Conservation (phyloP, 2,888 invertebrate species). For the Drosophila melanosoma region DNA sequence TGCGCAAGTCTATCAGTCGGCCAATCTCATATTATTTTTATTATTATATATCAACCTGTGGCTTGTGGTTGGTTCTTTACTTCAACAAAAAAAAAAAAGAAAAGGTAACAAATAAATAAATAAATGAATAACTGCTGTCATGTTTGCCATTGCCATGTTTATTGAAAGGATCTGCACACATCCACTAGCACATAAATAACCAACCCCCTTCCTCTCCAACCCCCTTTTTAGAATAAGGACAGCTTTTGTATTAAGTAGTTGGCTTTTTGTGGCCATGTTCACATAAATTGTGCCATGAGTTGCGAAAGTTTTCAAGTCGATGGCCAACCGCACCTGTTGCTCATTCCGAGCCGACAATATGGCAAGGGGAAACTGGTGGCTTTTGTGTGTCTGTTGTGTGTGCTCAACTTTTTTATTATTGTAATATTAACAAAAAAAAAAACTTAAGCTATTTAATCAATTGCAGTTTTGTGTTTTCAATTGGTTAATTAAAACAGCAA, state of each 20-base stretch:
- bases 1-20: constrained; percentile 53
- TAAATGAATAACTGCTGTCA: constrained; percentile 65
- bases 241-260: constrained; percentile 53
- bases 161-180: constrained; percentile 56
- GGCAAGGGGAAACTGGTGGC: constrained; percentile 15
- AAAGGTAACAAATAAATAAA: constrained; percentile 48
- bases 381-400: constrained; percentile 40
- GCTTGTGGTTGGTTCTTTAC: constrained; percentile 20
- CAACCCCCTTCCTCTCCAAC: too few relatives aligned
- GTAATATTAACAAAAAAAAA: constrained; percentile 8
- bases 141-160: constrained; percentile 50
- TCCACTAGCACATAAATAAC: background rate
- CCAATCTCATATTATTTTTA: constrained; percentile 43
- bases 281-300: constrained; percentile 40
- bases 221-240: constrained; percentile 14
- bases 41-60: constrained; percentile 23
- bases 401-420: constrained; percentile 48
- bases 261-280: constrained; percentile 32
- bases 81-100: constrained; percentile 5
- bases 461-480: constrained; percentile 25
- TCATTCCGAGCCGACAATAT: constrained; percentile 16
- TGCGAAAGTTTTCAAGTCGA: constrained; percentile 53
- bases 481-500: constrained; percentile 20
- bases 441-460: constrained; percentile 33
- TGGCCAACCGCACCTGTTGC: constrained; percentile 67